phyloP scores from a whole-genome alignment of 1,140 invertebrate species.

The Magallana ariakensis region DNA sequence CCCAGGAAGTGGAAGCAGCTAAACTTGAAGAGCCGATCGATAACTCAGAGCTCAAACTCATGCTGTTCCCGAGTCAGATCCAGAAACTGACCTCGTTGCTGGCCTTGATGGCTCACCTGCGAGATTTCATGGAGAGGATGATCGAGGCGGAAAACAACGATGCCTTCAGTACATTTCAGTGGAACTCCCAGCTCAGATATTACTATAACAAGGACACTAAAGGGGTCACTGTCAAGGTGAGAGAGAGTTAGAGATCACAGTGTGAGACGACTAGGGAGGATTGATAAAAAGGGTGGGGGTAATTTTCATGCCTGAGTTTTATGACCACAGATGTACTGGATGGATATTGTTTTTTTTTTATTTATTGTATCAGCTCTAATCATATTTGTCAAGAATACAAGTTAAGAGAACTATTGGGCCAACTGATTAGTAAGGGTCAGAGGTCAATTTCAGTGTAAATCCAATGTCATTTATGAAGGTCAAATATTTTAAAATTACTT shows the following conservation, averaged over 20 bases:
- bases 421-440: too few relatives aligned
- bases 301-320: too few relatives aligned
- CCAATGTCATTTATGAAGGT: too few relatives aligned
- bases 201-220: slow-evolving; percentile 67
- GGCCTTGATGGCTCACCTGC: slow-evolving; percentile 70
- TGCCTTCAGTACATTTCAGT: slow-evolving; percentile 67
- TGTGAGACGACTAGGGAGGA: background rate
- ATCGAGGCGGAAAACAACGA: slow-evolving; percentile 58
- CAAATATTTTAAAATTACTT: too few relatives aligned
- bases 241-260: too few relatives aligned
- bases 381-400: too few relatives aligned
- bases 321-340: too few relatives aligned
- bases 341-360: too few relatives aligned
- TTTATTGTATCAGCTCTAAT: too few relatives aligned
- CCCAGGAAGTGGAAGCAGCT: slow-evolving; percentile 57
- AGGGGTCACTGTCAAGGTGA: slow-evolving; percentile 69
- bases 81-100: slow-evolving; percentile 74
- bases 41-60: slow-evolving; percentile 66
- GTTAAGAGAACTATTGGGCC: too few relatives aligned
- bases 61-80: slow-evolving; percentile 77
- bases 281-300: background rate
- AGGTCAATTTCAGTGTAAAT: too few relatives aligned
- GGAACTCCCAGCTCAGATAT: slow-evolving; percentile 74
- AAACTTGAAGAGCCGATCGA: slow-evolving; percentile 51
- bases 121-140: slow-evolving; percentile 73